Conservation (phyloP, 2,888 invertebrate species). For the Gastrophysa polygoni region DNA sequence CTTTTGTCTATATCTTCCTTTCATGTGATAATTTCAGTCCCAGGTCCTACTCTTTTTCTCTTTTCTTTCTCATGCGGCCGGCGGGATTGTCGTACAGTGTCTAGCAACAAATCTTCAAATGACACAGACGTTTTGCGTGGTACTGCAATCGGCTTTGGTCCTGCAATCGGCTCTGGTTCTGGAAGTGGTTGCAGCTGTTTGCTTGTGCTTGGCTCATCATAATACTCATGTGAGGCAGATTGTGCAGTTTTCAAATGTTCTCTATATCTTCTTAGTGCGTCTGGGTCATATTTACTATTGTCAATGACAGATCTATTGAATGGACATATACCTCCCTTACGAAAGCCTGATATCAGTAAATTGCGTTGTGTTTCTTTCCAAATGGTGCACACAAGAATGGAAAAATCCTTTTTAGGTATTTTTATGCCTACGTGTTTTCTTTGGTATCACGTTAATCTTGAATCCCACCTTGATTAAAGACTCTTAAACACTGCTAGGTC, state of each 20-base stretch:
- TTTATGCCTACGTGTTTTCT: background rate
- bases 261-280: background rate
- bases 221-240: too few species aligned
- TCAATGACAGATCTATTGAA: constrained; percentile 35
- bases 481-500: background rate
- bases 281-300: background rate
- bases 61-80: background rate
- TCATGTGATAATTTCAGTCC: background rate
- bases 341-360: too few species aligned
- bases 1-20: too few species aligned
- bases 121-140: background rate
- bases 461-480: background rate
- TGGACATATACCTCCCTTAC: constrained; percentile 32
- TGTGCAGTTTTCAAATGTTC: background rate
- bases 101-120: background rate
- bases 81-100: background rate
- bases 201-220: background rate
- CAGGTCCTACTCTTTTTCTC: background rate
- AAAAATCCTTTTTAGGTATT: background rate
- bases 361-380: too few species aligned
- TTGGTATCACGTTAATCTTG: background rate
- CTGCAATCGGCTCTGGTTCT: background rate
- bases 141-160: background rate
- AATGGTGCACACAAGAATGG: too few species aligned
- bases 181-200: background rate